Percentiles rank a stretch among this genome's conserved stretches.
Conservation (phyloP, 2,113 vertebrate species). For the Epinephelus moara region DNA sequence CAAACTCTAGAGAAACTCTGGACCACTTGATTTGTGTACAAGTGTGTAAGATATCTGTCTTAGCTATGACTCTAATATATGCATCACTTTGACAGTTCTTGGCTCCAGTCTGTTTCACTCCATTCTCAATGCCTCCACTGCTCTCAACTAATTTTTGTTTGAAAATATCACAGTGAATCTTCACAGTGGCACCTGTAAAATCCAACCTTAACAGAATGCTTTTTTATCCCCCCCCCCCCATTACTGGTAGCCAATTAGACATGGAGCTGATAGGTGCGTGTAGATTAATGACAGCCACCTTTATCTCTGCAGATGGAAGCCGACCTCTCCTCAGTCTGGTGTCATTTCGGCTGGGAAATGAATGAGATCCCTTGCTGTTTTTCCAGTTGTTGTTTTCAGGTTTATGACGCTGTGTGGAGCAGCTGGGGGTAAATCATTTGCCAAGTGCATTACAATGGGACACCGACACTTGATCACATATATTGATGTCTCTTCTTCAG, state of each 20-base stretch:
- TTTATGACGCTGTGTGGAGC: constrained; percentile 57
- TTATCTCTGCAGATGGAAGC: constrained; percentile 51
- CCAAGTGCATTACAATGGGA: constrained; percentile 52
- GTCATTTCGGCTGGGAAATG: constrained; percentile 23
- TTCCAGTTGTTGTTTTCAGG: constrained; percentile 62
- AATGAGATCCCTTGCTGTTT: constrained; percentile 42
- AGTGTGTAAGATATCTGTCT: not conserved
- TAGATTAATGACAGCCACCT: constrained; percentile 29
- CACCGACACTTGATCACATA: constrained; percentile 60
- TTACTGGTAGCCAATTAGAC: constrained; percentile 23
- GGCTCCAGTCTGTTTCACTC: not conserved
- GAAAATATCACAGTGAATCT: not conserved
- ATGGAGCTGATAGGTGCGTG: constrained; percentile 20
- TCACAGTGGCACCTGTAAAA: constrained; percentile 7
- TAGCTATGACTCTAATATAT: not conserved
- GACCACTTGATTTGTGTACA: not conserved
- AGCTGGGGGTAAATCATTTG: constrained; percentile 61
- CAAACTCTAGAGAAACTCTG: not conserved
- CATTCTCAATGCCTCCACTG: not conserved
- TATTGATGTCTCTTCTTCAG: constrained; percentile 41
- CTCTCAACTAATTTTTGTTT: not conserved
- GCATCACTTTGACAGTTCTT: not conserved
- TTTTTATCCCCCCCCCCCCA: not conserved
- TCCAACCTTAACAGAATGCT: not conserved
- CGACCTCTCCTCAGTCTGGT: constrained; percentile 32